These are phyloP conservation scores for Paracyclopina nana DNA, from an alignment of 1,140 invertebrate species.

Conservation along the genomic window DNA sequence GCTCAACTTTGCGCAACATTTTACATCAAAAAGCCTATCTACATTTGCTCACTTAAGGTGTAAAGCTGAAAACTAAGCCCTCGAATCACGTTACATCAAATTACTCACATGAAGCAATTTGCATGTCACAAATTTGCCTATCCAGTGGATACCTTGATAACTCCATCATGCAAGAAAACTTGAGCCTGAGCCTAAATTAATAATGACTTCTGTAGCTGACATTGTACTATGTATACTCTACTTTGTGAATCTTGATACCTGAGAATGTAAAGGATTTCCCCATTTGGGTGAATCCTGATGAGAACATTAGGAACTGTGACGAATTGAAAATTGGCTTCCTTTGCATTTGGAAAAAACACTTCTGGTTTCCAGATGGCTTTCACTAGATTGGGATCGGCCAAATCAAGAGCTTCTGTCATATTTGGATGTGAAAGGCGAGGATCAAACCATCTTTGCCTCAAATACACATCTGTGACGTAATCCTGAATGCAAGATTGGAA, in stretches of 20 bases:
- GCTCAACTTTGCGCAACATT: too few relatives aligned
- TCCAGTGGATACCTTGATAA: slow-evolving; percentile 38
- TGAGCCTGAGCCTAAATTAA: slow-evolving; percentile 33
- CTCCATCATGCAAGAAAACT: slow-evolving; percentile 42
- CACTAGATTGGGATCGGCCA: slow-evolving; percentile 37
- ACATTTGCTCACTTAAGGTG: too few relatives aligned
- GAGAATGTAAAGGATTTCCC: slow-evolving; percentile 41
- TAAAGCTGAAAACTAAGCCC: too few relatives aligned
- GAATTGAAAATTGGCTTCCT: slow-evolving; percentile 41
- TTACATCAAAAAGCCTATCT: too few relatives aligned
- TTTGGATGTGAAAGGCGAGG: slow-evolving; percentile 30
- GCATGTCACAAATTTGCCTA: slow-evolving; percentile 37
- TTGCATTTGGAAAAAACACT: slow-evolving; percentile 45
- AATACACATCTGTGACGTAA: slow-evolving; percentile 38
- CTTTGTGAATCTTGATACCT: slow-evolving; percentile 27
- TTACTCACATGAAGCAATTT: slow-evolving; percentile 38
- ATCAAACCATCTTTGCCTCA: slow-evolving; percentile 36
- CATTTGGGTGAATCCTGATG: slow-evolving; percentile 38
- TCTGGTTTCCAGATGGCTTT: slow-evolving; percentile 44
- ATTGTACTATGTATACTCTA: too few relatives aligned
- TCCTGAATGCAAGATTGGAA: slow-evolving; percentile 27
- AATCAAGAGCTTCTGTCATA: slow-evolving; percentile 31
- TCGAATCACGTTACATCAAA: too few relatives aligned
- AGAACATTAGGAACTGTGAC: slow-evolving; percentile 45
- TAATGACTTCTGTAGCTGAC: too few relatives aligned